Evolutionary conservation across 2,797 vertebrate species (phyloP).

Genomic region (Rachycentron canadum): DNA sequence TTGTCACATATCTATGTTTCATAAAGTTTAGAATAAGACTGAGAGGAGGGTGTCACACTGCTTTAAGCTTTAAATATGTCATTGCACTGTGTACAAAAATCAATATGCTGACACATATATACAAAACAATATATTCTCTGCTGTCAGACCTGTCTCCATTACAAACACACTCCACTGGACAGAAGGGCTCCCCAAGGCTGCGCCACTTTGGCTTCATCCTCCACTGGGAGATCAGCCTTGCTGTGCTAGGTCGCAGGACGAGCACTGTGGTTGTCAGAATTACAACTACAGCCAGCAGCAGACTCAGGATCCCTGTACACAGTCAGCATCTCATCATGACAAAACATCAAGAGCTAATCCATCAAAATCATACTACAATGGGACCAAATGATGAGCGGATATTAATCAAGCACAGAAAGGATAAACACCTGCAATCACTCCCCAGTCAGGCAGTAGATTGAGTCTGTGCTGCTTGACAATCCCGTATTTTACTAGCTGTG

Average conservation of each 20-base stretch:
- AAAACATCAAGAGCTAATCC: neutral
- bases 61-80: neutral
- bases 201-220: constrained; percentile 90
- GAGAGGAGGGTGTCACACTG: neutral
- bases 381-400: neutral
- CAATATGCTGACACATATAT: neutral
- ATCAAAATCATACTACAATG: neutral
- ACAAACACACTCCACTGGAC: constrained; percentile 81
- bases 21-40: neutral
- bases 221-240: constrained; percentile 79
- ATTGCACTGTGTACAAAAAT: neutral
- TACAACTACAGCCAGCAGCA: constrained; percentile 83
- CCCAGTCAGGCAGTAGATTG: constrained; percentile 92
- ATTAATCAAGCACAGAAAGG: neutral
- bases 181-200: constrained; percentile 87
- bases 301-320: constrained; percentile 85
- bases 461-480: constrained; percentile 83
- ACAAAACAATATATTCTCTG: neutral
- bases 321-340: constrained; percentile 20
- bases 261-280: constrained; percentile 86
- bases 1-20: neutral
- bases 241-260: constrained; percentile 83
- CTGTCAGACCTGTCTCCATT: constrained; percentile 84
- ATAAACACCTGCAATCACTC: constrained; percentile 85
- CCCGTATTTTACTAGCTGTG: constrained; percentile 87